Evolutionary conservation across 2,888 invertebrate species (phyloP), one percentile per base, ranked within the genome.

Genomic region (Drosophila vallismaia): DNA sequence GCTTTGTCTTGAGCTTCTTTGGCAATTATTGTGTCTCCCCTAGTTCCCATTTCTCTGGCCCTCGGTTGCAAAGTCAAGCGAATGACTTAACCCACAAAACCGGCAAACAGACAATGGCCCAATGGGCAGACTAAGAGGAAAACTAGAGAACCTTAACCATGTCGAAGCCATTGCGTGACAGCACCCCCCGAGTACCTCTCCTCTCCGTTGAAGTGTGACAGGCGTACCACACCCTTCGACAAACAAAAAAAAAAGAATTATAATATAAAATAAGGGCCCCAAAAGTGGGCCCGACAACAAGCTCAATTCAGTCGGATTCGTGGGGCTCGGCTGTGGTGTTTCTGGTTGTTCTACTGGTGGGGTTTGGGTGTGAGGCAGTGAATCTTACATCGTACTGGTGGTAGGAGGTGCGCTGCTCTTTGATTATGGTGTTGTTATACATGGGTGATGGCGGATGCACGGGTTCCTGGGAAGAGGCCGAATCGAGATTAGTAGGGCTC

Each of bases 381-480:
- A 45, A 71, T 86, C 91, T 91, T 91, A 92, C 92, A 90, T 92
- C 92, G 80, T 89, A 90, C 79, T 91, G 91, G 78, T 90, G 89
- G 81, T 89, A 90, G 79, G 91, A 89, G 64, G 87, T 85, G 77
- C 92, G 90, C 83, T 90, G 88, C 86, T 92, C 91, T 86, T 89
- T 89, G 71, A 89, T 84, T 75, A 88, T 84, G 58, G 79, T 80
- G 74, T 88, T 91, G 74, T 88, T 91, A 87, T 89, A 89, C 86
- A 90, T 89, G 74, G 91, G 91, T 75, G 91, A 89, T 74, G 91
- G 88, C 77, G 92, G 90, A 81, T 91, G 91, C 71, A 85, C 84
- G 77, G 80, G 86, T 69, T 81, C 86, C 81, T 81, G 74, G 66
- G 57, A 31, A 60, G 38, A 64, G 48, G 60, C 36, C 60, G 60